Evolutionary conservation across 2,888 invertebrate species (phyloP).

Genomic region (Colletes collaris): DNA sequence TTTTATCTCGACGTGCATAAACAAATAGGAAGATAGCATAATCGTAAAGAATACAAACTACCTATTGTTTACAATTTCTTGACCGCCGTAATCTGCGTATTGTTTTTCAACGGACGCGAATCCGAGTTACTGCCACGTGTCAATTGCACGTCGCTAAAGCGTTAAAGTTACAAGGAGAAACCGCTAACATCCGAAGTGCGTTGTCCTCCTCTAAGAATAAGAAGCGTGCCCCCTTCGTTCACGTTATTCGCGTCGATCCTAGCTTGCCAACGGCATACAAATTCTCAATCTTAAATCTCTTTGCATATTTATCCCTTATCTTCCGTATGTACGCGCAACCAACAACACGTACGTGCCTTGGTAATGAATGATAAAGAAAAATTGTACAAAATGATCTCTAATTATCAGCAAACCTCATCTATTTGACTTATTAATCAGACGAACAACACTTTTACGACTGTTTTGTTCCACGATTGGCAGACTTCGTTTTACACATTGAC

Average conservation of each 20-base stretch:
- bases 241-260: no score
- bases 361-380: background rate
- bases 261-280: background rate
- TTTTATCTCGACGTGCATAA: no score
- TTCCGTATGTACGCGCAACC: background rate
- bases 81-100: no score
- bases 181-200: conserved; percentile 14
- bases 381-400: background rate
- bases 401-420: no score
- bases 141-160: conserved; percentile 10
- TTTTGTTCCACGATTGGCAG: conserved; percentile 23
- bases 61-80: no score
- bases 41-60: no score
- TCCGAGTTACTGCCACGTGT: background rate
- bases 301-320: background rate
- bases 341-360: no score
- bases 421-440: no score
- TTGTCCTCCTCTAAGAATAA: conserved; percentile 24
- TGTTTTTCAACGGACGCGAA: conserved; percentile 5
- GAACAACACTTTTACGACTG: background rate
- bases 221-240: background rate
- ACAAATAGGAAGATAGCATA: no score
- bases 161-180: conserved; percentile 1
- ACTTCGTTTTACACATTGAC: conserved; percentile 2
- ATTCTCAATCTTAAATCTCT: conserved; percentile 4